Evolutionary conservation across 2,113 vertebrate genomes (phyloP), one percentile per base, ranked within the genome.

Genomic region (Uria aalge): DNA sequence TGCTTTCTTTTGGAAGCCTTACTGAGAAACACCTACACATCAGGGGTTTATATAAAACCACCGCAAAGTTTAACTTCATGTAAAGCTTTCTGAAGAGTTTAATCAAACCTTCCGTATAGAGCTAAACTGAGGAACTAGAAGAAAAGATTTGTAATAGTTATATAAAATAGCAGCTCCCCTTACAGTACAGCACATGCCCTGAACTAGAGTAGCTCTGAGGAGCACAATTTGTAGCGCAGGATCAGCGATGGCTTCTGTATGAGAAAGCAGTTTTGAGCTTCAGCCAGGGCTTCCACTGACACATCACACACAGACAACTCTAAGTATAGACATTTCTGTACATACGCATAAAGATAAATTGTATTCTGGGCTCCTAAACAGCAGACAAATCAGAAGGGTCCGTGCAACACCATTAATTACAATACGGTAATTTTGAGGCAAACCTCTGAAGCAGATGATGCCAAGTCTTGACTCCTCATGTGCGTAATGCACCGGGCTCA

Each of bases 291-390:
- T 85, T 27, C 36, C 43, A 8, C 34, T 43, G 9, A 0, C 0
- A 30, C 38, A 18, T 7, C 80, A 0, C 64, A 12, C 2, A 6
- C n/a, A 1, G 1, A 14, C 30, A 5, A 8, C 50, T 17, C 0
- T 1, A 3, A 0, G 1, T 1, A 23, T 0, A 45, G 18, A 19
- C 2, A 19, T 3, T 16, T 2, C 38, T 4, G 1, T 4, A 12
- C 0, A 29, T 3, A 19, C 36, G 27, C 34, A 1, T 2, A 34
- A 2, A 24, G 0, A 13, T 0, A 26, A 0, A 3, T 22, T 0
- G 45, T 6, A 34, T 34, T 16, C 48, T 16, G 56, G 23, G 18
- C 77, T 50, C 30, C 10, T 55, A 14, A 12, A 11, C 0, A 38
- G 11, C 30, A 45, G 36, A 15, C 19, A 13, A 12, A 38, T 7